phyloP scores from a whole-genome alignment of 1,140 invertebrate genomes.

The Hyposmocoma kahamanoa region DNA sequence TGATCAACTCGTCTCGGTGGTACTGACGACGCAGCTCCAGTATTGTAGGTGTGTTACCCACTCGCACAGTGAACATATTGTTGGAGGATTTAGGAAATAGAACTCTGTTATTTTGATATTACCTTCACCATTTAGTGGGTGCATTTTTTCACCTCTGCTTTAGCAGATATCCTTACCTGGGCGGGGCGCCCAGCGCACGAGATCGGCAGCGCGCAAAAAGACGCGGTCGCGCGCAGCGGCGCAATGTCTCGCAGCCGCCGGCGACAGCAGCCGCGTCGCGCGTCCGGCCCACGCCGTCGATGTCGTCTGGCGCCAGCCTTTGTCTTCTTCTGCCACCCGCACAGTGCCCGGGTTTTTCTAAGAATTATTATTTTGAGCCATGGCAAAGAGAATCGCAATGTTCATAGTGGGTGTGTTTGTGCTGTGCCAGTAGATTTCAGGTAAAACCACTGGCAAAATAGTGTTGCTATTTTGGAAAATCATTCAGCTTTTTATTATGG shows the following conservation, averaged over 20 bases:
- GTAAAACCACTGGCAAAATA: no score
- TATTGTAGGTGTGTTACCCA: no score
- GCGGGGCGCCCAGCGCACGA: conserved; percentile 83
- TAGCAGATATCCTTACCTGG: conserved; percentile 75
- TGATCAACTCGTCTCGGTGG: no score
- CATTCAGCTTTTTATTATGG: no score
- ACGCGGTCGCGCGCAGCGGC: conserved; percentile 83
- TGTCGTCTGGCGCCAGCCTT: conserved; percentile 84
- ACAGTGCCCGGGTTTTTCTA: conserved; percentile 89
- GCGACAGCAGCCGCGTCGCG: conserved; percentile 80
- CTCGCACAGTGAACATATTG: neutral
- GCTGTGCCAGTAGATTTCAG: no score
- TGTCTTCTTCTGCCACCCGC: conserved; percentile 91
- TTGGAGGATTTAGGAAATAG: no score
- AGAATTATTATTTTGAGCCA: conserved; percentile 14
- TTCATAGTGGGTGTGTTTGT: no score
- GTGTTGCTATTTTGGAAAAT: no score
- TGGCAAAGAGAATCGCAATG: no score
- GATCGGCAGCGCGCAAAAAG: conserved; percentile 85
- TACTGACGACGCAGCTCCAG: no score
- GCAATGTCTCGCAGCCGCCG: conserved; percentile 84
- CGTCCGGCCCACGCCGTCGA: conserved; percentile 85
- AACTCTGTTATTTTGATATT: no score
- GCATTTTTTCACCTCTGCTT: neutral
- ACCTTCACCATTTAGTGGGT: neutral